phyloP scores from a whole-genome alignment of 30 jellyfish, hydroid and myxozoan genomes.

The Aurelia aurita region DNA sequence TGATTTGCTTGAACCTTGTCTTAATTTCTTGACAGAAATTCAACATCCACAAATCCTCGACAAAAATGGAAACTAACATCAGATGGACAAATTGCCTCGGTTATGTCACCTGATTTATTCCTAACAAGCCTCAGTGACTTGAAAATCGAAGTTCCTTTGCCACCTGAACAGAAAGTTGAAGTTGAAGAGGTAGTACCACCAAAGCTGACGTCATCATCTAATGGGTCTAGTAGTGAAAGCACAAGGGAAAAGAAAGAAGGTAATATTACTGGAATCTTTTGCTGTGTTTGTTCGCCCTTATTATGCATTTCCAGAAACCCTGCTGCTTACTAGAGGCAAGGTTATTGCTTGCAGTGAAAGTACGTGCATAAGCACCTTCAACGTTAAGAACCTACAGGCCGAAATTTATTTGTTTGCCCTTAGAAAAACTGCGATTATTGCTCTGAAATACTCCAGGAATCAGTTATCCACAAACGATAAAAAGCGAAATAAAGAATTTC shows the following conservation, averaged over 20 bases:
- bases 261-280: background rate
- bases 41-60: background rate
- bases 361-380: no score
- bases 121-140: conserved; percentile 32
- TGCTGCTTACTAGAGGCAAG: no score
- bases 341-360: no score
- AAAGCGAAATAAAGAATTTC: no score
- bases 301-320: no score
- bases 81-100: conserved; percentile 77
- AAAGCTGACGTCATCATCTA: background rate
- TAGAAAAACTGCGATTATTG: no score
- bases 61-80: conserved; percentile 80
- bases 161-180: background rate
- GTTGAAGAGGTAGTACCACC: background rate
- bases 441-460: no score
- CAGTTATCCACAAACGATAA: no score
- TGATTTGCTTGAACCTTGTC: background rate
- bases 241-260: background rate
- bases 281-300: no score
- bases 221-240: conserved; percentile 27
- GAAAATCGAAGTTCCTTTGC: conserved; percentile 10
- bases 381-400: no score
- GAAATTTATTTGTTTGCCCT: no score
- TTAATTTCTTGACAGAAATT: background rate
- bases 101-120: conserved; percentile 16